phyloP scores from a whole-genome alignment of 2,797 vertebrate genomes.

The Sebastes hubbsi region DNA sequence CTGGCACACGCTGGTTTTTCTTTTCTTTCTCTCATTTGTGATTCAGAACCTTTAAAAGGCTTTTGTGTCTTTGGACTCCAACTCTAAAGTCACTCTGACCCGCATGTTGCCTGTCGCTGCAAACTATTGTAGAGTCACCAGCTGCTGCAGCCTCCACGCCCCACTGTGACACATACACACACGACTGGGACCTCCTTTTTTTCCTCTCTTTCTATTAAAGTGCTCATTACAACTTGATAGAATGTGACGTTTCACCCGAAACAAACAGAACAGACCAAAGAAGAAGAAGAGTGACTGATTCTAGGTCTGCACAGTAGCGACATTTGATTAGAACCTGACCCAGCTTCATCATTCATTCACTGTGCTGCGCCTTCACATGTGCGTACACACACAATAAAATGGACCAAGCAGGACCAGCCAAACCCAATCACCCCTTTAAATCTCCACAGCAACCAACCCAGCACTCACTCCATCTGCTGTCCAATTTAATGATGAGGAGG shows the following conservation, averaged over 20 bases:
- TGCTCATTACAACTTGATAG: background rate
- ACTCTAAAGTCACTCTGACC: slow-evolving; percentile 49
- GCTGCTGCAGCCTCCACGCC: slow-evolving; percentile 51
- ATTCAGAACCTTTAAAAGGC: slow-evolving; percentile 37
- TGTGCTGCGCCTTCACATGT: background rate
- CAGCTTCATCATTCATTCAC: background rate
- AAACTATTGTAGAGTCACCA: slow-evolving; percentile 56
- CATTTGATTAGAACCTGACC: background rate
- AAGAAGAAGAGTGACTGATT: background rate
- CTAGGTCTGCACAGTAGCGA: background rate
- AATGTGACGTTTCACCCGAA: background rate
- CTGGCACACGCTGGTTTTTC: slow-evolving; percentile 39
- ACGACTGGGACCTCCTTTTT: background rate
- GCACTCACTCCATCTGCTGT: slow-evolving; percentile 76
- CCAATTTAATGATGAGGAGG: slow-evolving; percentile 66
- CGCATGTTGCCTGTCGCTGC: slow-evolving; percentile 46
- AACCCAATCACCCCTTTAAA: slow-evolving; percentile 61
- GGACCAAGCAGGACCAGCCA: slow-evolving; percentile 42
- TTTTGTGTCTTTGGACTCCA: slow-evolving; percentile 43
- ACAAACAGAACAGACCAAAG: background rate
- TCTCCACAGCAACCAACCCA: slow-evolving; percentile 70
- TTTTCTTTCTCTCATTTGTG: slow-evolving; percentile 12
- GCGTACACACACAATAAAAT: background rate
- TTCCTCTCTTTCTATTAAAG: background rate
- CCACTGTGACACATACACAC: slow-evolving; percentile 26